Evolutionary conservation across 2,113 vertebrate genomes (phyloP).

Genomic region (Tympanuchus pallidicinctus): DNA sequence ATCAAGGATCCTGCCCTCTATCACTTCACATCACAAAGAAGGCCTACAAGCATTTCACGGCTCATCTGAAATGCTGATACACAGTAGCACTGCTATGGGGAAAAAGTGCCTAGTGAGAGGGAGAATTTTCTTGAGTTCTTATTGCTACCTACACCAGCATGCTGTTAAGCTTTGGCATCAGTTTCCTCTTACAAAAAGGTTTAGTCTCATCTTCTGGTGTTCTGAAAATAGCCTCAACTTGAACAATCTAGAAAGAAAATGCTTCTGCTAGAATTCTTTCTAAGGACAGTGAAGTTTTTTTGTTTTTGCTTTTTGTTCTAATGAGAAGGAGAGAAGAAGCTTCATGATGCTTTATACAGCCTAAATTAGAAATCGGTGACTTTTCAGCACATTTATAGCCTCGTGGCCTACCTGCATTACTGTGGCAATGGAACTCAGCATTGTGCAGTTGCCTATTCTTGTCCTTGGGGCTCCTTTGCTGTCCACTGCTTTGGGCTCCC

Average conservation of each 20-base stretch:
- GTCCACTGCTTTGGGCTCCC: background rate
- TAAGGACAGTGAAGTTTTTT: background rate
- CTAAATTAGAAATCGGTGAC: background rate
- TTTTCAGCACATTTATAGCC: background rate
- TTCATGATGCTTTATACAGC: background rate
- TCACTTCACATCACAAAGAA: background rate
- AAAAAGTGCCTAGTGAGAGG: background rate
- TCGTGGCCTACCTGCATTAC: background rate
- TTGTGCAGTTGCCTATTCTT: background rate
- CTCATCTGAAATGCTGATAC: background rate
- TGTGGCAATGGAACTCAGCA: background rate
- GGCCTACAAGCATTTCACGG: rapidly evolving
- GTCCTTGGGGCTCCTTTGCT: background rate
- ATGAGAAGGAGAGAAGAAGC: constrained; percentile 3
- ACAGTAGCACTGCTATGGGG: background rate
- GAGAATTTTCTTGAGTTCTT: background rate
- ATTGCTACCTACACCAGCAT: background rate
- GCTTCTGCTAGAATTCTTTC: background rate
- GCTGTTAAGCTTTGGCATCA: background rate
- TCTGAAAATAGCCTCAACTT: background rate
- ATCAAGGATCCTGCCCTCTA: background rate
- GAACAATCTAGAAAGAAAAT: background rate
- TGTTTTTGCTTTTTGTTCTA: constrained; percentile 28
- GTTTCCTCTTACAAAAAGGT: background rate
- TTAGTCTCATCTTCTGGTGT: background rate